Evolutionary conservation across 2,113 vertebrate species (phyloP).

Genomic region (Eolophus roseicapilla): DNA sequence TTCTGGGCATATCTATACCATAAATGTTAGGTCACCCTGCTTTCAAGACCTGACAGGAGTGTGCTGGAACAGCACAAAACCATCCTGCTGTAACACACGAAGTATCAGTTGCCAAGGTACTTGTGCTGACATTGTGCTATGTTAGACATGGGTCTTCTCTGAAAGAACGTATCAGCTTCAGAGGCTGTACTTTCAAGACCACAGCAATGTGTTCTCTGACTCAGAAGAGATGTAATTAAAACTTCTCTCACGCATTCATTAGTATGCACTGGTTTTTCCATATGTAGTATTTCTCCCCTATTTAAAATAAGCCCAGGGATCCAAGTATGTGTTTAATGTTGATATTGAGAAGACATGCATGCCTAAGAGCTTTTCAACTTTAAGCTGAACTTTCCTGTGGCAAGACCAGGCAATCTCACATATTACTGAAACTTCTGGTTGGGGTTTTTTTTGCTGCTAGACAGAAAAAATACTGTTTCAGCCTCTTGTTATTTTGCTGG

Average conservation of each 20-base stretch:
- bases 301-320: background rate
- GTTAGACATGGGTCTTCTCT: background rate
- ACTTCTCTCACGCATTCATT: background rate
- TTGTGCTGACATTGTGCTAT: background rate
- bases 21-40: background rate
- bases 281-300: background rate
- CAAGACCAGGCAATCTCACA: background rate
- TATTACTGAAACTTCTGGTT: background rate
- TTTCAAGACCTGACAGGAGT: background rate
- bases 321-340: background rate
- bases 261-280: background rate
- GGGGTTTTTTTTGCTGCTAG: background rate
- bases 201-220: too few species aligned
- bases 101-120: background rate
- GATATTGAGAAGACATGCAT: background rate
- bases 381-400: background rate
- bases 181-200: background rate
- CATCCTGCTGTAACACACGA: background rate
- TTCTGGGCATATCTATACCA: background rate
- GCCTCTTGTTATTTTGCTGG: background rate
- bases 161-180: background rate
- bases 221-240: background rate
- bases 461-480: background rate
- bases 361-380: background rate
- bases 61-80: background rate